phyloP scores from a whole-genome alignment of 2,797 vertebrate genomes.

The Malurus leucopterus region DNA sequence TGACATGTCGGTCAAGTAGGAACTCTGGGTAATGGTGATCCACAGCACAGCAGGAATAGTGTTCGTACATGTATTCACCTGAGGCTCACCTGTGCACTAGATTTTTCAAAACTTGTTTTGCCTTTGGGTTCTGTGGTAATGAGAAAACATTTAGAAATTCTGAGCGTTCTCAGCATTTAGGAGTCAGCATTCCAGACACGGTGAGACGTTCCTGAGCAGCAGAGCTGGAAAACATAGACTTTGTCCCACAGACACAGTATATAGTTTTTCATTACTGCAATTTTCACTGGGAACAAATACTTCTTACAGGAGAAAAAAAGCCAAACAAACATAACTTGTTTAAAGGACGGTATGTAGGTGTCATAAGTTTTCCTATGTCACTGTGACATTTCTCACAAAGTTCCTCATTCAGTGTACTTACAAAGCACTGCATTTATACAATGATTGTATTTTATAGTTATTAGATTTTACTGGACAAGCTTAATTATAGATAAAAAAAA shows the following conservation, averaged over 20 bases:
- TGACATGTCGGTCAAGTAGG: background rate
- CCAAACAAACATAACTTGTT: accelerated
- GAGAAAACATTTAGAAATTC: background rate
- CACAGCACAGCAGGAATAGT: background rate
- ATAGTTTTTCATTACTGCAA: background rate
- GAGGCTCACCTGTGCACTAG: background rate
- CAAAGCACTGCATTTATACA: background rate
- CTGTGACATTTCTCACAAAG: background rate
- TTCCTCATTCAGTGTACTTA: background rate
- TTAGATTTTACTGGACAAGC: background rate
- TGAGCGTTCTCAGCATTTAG: background rate
- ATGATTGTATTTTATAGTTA: background rate
- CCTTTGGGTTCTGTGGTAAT: background rate
- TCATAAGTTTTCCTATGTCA: background rate
- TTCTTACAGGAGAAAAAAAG: background rate
- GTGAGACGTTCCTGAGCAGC: background rate
- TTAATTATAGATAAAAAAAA: background rate
- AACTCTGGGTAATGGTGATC: background rate
- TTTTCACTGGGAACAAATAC: background rate
- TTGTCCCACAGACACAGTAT: background rate
- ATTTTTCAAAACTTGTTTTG: background rate
- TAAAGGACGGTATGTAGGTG: background rate
- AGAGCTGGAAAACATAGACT: background rate
- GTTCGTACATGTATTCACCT: background rate
- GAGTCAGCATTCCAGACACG: background rate